A percentile compares a stretch with the other conserved stretches of the same genome.
Evolutionary conservation across 2,888 invertebrate genomes (phyloP).

Genomic region (Philhelius pedissequus): DNA sequence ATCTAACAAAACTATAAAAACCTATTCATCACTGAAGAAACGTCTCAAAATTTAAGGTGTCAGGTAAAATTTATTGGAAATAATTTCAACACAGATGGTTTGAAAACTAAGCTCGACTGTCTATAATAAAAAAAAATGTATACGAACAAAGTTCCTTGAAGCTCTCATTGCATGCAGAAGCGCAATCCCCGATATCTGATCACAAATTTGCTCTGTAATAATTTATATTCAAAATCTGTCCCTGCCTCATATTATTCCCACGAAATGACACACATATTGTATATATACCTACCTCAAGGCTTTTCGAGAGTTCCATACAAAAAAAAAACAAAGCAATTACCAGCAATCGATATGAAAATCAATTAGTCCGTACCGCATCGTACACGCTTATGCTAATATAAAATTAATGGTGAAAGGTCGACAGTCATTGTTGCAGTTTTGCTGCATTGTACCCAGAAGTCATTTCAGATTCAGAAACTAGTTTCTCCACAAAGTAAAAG

Average conservation of each 20-base stretch:
- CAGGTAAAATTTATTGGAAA: too few relatives aligned
- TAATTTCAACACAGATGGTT: too few relatives aligned
- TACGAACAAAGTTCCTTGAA: too few relatives aligned
- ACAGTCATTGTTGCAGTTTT: background rate
- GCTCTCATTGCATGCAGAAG: background rate
- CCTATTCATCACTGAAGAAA: too few relatives aligned
- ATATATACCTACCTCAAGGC: background rate
- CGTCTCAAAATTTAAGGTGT: too few relatives aligned
- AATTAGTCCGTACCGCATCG: background rate
- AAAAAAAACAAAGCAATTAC: background rate
- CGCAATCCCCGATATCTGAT: background rate
- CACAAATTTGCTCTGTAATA: background rate
- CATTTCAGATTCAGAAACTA: constrained; percentile 5
- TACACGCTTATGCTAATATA: background rate
- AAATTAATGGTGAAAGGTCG: background rate
- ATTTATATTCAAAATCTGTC: background rate
- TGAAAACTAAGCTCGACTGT: too few relatives aligned
- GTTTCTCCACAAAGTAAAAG: constrained; percentile 19
- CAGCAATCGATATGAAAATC: background rate
- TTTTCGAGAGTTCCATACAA: background rate
- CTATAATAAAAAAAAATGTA: too few relatives aligned
- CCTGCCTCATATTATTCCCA: background rate
- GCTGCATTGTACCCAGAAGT: constrained; percentile 7
- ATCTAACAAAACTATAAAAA: too few relatives aligned
- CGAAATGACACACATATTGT: background rate